Evolutionary conservation across 2,113 vertebrate genomes (phyloP).

Genomic region (Camelus bactrianus): DNA sequence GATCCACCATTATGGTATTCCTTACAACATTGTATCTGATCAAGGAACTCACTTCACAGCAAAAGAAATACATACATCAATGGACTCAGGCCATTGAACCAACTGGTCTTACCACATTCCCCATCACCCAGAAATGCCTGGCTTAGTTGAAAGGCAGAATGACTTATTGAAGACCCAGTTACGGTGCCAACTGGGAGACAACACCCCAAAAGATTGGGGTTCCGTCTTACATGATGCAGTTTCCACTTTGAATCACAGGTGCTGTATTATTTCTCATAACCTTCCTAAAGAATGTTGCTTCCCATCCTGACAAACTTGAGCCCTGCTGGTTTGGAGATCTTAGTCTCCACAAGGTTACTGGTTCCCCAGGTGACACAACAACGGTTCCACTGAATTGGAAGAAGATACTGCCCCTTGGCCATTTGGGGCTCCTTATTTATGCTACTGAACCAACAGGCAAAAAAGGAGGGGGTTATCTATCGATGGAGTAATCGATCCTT

Average conservation of each 20-base stretch:
- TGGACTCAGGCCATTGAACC: neutral
- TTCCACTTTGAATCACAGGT: neutral
- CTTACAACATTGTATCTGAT: neutral
- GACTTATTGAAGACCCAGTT: neutral
- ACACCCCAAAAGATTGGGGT: neutral
- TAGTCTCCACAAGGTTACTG: neutral
- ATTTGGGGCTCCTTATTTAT: neutral
- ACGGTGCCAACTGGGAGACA: neutral
- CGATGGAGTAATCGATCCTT: neutral
- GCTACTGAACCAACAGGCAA: neutral
- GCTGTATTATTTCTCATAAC: neutral
- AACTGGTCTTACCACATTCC: neutral
- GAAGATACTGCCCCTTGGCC: neutral
- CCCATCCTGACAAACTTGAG: neutral
- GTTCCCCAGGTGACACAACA: neutral
- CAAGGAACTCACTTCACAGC: neutral
- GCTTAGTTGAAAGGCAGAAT: neutral
- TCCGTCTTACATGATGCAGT: neutral
- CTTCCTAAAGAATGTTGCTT: neutral
- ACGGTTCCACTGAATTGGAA: neutral
- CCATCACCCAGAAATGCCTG: neutral
- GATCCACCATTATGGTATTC: neutral
- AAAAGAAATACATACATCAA: neutral
- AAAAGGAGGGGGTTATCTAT: neutral
- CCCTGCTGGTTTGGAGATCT: neutral